phyloP scores from a whole-genome alignment of 2,113 vertebrate genomes.

The Pollachius pollachius region DNA sequence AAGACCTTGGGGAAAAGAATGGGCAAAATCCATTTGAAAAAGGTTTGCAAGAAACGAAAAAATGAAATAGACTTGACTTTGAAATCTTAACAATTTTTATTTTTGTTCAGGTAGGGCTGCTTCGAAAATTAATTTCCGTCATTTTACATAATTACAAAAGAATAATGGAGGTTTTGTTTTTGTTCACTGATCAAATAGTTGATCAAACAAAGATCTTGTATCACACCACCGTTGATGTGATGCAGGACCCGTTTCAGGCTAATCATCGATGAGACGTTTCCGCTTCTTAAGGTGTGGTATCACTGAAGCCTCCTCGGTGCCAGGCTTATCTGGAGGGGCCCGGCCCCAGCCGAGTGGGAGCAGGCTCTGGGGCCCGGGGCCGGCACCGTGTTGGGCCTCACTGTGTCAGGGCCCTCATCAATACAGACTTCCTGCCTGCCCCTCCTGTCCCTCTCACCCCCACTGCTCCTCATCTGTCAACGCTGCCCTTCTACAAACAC shows the following conservation, averaged over 20 bases:
- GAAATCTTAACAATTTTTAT: slow-evolving; percentile 17
- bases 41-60: slow-evolving; percentile 67
- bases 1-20: slow-evolving; percentile 74
- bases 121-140: no score
- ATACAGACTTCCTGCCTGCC: slow-evolving; percentile 53
- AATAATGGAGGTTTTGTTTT: no score
- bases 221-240: neutral
- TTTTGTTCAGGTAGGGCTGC: neutral
- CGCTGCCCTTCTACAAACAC: slow-evolving; percentile 77
- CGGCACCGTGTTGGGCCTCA: slow-evolving; percentile 55
- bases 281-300: neutral
- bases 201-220: neutral
- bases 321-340: slow-evolving; percentile 46
- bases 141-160: no score
- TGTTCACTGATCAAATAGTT: no score
- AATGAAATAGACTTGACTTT: slow-evolving; percentile 51
- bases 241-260: neutral
- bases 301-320: slow-evolving; percentile 51
- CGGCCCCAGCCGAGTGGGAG: slow-evolving; percentile 38
- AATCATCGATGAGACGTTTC: neutral
- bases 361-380: slow-evolving; percentile 33
- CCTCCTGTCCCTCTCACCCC: slow-evolving; percentile 13
- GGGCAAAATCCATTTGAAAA: slow-evolving; percentile 63
- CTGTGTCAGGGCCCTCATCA: slow-evolving; percentile 65
- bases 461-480: slow-evolving; percentile 71